Evolutionary conservation across 2,113 vertebrate genomes (phyloP).

Genomic region (Corythornis vintsioides): DNA sequence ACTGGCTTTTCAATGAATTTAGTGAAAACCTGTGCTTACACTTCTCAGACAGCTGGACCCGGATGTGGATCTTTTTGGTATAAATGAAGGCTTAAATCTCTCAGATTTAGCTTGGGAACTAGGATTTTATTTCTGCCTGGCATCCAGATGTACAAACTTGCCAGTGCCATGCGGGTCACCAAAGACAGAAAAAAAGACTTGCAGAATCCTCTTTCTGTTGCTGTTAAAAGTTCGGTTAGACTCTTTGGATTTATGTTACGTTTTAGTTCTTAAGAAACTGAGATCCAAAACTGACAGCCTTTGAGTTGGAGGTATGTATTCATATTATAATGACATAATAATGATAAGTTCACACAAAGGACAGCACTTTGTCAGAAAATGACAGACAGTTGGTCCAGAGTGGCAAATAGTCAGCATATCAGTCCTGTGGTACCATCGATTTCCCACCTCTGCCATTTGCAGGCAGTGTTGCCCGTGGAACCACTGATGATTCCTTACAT

Average conservation of each 20-base stretch:
- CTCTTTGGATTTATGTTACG: neutral
- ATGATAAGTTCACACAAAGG: no score
- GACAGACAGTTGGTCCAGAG: no score
- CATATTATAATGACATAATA: no score
- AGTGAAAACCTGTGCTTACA: neutral
- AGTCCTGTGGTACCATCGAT: no score
- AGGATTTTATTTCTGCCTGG: neutral
- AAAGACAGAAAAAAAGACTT: neutral
- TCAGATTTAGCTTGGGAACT: neutral
- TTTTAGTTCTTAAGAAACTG: neutral
- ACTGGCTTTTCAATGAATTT: neutral
- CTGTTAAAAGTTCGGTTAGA: neutral
- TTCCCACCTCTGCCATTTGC: no score
- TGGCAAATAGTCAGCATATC: no score
- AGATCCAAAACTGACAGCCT: neutral
- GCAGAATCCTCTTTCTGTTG: neutral
- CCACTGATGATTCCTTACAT: no score
- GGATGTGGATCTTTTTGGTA: neutral
- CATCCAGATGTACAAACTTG: neutral
- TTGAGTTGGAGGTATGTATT: no score
- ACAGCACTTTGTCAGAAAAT: no score
- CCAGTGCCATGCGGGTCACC: neutral
- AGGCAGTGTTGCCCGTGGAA: no score
- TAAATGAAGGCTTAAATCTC: neutral
- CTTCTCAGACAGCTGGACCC: neutral